Conservation (phyloP, 2,888 invertebrate genomes). For the Electrophaes corylata region DNA sequence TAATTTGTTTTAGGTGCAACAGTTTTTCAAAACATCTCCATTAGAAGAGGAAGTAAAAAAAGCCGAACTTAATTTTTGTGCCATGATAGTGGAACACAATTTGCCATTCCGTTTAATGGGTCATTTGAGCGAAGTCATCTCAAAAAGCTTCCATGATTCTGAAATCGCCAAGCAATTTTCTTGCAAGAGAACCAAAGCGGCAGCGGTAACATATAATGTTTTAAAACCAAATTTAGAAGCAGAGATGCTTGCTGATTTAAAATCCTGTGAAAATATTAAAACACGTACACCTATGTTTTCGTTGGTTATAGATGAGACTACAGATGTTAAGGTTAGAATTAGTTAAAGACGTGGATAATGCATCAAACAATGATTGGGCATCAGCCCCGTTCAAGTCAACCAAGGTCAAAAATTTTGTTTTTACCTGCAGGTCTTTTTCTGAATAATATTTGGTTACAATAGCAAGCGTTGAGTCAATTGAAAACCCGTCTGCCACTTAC, state of each 20-base stretch:
- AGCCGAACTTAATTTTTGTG: background rate
- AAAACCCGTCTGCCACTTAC: slow-evolving; percentile 5
- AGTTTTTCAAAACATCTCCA: background rate
- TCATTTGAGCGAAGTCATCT: background rate
- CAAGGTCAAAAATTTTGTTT: too few relatives aligned
- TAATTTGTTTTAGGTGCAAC: too few relatives aligned
- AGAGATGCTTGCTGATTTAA: background rate
- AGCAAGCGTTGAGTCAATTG: too few relatives aligned
- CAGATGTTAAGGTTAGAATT: too few relatives aligned
- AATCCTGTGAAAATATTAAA: background rate
- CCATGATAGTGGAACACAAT: background rate
- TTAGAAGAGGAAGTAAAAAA: background rate
- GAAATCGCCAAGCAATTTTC: background rate
- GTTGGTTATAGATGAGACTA: background rate
- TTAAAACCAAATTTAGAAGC: background rate
- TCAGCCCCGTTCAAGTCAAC: too few relatives aligned
- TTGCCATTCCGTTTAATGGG: background rate
- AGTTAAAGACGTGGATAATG: too few relatives aligned
- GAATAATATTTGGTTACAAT: too few relatives aligned
- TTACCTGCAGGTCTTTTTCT: too few relatives aligned
- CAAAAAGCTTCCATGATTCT: background rate
- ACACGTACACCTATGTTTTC: background rate
- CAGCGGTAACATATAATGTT: background rate
- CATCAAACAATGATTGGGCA: too few relatives aligned
- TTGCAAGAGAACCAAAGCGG: background rate